These are phyloP conservation scores for Nomada fucata DNA, from an alignment of 2,888 invertebrate species.

Conservation along the genomic window DNA sequence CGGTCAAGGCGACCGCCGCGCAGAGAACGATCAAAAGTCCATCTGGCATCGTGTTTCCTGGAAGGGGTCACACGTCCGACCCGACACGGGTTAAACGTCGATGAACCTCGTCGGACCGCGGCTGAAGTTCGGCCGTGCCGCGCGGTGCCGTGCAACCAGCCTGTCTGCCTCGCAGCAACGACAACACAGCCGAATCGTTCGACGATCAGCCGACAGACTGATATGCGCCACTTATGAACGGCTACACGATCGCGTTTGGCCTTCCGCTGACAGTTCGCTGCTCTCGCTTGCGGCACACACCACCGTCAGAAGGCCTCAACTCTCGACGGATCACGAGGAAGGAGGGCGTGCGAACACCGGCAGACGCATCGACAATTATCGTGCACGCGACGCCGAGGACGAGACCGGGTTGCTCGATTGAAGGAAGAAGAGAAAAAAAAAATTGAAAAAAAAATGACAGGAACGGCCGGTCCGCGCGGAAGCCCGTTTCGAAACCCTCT, in stretches of 20 bases:
- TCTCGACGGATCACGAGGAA: background rate
- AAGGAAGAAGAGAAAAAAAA: background rate
- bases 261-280: constrained; percentile 53
- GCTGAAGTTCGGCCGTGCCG: background rate
- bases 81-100: background rate
- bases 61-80: background rate
- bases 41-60: constrained; percentile 35
- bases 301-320: background rate
- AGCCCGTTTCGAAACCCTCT: constrained; percentile 27
- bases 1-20: constrained; percentile 47
- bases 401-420: background rate
- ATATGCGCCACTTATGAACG: constrained; percentile 52
- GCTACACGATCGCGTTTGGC: constrained; percentile 50
- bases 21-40: constrained; percentile 33
- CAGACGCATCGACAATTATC: background rate
- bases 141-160: constrained; percentile 1
- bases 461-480: background rate
- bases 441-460: too few species aligned
- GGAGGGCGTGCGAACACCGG: background rate
- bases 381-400: background rate
- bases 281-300: constrained; percentile 11
- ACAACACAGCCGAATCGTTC: constrained; percentile 46
- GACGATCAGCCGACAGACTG: constrained; percentile 61
- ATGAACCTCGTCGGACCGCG: background rate
- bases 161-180: background rate